Conservation (phyloP, 2,888 invertebrate species). For the Tromatobia lineatoria region DNA sequence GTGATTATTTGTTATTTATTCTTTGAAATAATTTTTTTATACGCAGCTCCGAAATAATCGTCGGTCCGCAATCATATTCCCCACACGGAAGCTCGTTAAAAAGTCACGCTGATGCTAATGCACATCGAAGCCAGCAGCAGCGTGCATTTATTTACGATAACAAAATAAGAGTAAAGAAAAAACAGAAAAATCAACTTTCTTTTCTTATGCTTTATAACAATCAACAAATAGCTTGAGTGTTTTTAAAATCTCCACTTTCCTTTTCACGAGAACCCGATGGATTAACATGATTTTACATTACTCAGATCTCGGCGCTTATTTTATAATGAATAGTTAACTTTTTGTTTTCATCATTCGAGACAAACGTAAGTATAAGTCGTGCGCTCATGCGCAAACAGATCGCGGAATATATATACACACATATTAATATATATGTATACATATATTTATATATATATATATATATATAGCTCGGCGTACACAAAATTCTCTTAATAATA, state of each 20-base stretch:
- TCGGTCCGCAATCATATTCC: constrained; percentile 23
- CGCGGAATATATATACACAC: neutral
- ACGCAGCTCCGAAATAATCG: constrained; percentile 42
- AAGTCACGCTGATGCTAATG: constrained; percentile 22
- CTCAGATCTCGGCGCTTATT: constrained; percentile 29
- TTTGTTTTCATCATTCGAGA: constrained; percentile 11
- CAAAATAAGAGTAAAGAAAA: neutral
- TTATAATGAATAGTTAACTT: constrained; percentile 56
- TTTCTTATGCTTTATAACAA: constrained; percentile 36
- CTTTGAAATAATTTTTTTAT: constrained; percentile 14
- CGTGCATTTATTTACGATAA: constrained; percentile 10
- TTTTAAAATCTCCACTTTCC: constrained; percentile 16
- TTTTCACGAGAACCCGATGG: constrained; percentile 39
- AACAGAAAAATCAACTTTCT: constrained; percentile 9
- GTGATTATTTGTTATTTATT: neutral
- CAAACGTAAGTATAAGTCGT: constrained; percentile 21
- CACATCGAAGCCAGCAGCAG: constrained; percentile 26
- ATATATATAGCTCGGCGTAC: neutral
- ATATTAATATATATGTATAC: neutral
- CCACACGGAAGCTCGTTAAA: constrained; percentile 47
- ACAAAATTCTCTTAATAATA: constrained; percentile 24
- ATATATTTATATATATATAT: neutral
- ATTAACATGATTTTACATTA: constrained; percentile 48
- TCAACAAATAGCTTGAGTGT: constrained; percentile 31
- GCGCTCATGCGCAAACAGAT: neutral